These are phyloP conservation scores for Clarias fuscus DNA, from an alignment of 2,797 vertebrate genomes.

Conservation along the genomic window DNA sequence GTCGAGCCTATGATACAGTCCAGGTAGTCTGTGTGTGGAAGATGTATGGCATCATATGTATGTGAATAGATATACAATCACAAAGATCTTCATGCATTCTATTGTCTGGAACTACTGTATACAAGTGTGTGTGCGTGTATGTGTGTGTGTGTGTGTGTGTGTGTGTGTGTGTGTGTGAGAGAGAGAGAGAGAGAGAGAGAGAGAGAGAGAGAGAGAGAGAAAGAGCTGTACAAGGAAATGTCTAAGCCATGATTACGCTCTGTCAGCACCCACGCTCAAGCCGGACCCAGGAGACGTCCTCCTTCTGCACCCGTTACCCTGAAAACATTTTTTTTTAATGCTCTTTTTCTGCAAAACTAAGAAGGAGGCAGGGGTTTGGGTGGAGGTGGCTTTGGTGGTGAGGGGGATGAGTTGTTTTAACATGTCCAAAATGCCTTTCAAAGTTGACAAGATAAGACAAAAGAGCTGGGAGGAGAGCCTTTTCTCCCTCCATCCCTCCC, in stretches of 20 bases:
- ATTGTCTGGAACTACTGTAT: not conserved
- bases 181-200: too few species aligned
- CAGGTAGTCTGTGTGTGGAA: not conserved
- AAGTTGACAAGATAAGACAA: conserved; percentile 52
- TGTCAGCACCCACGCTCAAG: conserved; percentile 73
- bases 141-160: conserved; percentile 10
- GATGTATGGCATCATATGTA: not conserved
- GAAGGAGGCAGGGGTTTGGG: not conserved
- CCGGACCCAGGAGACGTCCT: conserved; percentile 56
- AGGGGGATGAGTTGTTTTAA: conserved; percentile 53
- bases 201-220: too few species aligned
- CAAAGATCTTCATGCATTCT: not conserved
- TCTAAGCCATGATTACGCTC: conserved; percentile 66
- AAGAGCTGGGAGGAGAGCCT: conserved; percentile 32
- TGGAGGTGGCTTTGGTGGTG: not conserved
- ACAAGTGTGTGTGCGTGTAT: not conserved
- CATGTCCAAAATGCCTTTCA: conserved; percentile 56
- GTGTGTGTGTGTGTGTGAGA: conserved; percentile 2
- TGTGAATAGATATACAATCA: conserved; percentile 12
- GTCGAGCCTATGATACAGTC: conserved; percentile 42
- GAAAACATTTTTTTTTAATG: conserved; percentile 39
- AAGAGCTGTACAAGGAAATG: not conserved
- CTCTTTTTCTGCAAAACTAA: conserved; percentile 27
- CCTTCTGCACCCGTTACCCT: conserved; percentile 54
- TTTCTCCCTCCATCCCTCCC: conserved; percentile 39